Evolutionary conservation across 2,113 vertebrate genomes (phyloP), one percentile per base, ranked within the genome.

Genomic region (Rhagologus leucostigma): DNA sequence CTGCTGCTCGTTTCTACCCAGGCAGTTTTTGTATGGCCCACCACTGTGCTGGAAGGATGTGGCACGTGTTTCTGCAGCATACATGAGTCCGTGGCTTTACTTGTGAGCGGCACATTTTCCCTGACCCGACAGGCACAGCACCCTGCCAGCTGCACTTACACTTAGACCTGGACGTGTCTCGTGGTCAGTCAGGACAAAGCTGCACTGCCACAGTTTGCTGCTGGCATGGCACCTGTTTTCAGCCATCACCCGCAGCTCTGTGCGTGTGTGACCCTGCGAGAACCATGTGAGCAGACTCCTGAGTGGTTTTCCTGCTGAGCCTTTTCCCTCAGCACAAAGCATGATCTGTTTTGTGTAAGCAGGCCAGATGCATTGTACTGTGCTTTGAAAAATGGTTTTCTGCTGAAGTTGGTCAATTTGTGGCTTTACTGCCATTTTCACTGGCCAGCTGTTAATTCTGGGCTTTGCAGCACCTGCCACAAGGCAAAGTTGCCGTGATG

Each of bases 51-150:
- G 24, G 60, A 22, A 67, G 24, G 26, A 14, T 13, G 16, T 5
- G 30, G 9, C 5, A 4, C 3, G 0, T 1, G 18, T 49, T 63
- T 41, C 41, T 60, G 22, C 8, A 24, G 24, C 9, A 1, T 10
- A 6, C 5, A 0, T 21, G 20, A 16, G 29, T 30, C 18, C 13
- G 22, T n/a, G 24, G 10, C 33, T 75, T 71, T 22, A 6, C 16
- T n/a, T 39, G 27, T 11, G 29, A 49, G 52, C 0, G 0, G 12
- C 14, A 6, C 2, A 0, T 63, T 53, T 73, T 46, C 29, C 24
- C 49, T 11, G 8, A 16, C 3, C 14, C 5, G 2, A 4, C 9
- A 32, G 8, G 57, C 26, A 21, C 24, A 9, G 42, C 35, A 2
- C 42, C 13, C 35, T 41, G 32, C 52, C 42, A 10, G 42, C 59